phyloP scores from a whole-genome alignment of 2,113 vertebrate genomes.

The Salvelinus fontinalis region DNA sequence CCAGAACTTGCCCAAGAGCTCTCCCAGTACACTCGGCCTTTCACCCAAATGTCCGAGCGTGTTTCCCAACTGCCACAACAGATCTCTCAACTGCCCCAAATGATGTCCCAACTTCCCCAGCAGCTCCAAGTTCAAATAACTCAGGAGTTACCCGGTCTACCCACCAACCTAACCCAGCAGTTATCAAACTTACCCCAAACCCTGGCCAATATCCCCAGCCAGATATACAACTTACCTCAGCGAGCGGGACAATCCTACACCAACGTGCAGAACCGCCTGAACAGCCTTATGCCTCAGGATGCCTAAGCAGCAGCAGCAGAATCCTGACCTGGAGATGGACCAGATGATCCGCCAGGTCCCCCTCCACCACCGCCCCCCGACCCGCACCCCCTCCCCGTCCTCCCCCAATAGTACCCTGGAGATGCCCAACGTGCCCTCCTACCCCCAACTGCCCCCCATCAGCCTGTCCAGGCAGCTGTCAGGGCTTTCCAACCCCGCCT shows the following conservation, averaged over 20 bases:
- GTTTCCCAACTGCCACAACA: conserved; percentile 31
- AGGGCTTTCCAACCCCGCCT: conserved; percentile 71
- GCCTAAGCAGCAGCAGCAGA: conserved; percentile 70
- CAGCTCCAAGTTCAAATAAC: conserved; percentile 18
- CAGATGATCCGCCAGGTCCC: conserved; percentile 61
- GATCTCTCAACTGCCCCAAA: conserved; percentile 32
- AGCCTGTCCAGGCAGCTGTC: conserved; percentile 62
- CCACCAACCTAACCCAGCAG: conserved; percentile 13
- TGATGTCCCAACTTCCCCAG: conserved; percentile 15
- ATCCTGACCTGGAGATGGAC: conserved; percentile 76
- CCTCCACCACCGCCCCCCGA: conserved; percentile 47
- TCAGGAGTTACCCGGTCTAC: conserved; percentile 26
- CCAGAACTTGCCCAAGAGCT: conserved; percentile 63
- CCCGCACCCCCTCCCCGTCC: conserved; percentile 67
- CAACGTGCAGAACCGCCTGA: conserved; percentile 69
- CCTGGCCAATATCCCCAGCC: conserved; percentile 53
- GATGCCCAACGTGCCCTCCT: conserved; percentile 76
- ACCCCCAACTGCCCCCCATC: conserved; percentile 74
- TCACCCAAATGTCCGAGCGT: conserved; percentile 56
- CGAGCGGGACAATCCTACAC: conserved; percentile 56
- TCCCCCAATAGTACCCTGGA: conserved; percentile 68
- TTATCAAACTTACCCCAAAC: conserved; percentile 48
- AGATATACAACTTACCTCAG: conserved; percentile 32
- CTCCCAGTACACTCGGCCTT: conserved; percentile 56
- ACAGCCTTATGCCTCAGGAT: conserved; percentile 80